Base-by-base conservation (phyloP, 1,140 invertebrate genomes). In the Caenorhabditis briggsae region DNA sequence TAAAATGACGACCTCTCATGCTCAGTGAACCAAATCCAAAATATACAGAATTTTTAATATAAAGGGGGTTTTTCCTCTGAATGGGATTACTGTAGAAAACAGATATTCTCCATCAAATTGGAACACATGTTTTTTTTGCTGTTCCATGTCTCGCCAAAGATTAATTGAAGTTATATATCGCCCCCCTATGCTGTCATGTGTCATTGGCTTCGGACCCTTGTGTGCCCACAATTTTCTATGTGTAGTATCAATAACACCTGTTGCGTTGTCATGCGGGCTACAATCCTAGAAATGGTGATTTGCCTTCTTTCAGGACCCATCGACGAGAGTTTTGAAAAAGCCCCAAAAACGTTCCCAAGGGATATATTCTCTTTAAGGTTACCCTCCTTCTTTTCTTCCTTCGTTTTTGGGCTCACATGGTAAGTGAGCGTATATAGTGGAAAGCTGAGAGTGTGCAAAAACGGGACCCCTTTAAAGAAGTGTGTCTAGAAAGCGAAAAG, bases 161-260 rank as follows among this genome's bases (percentile, higher is more conserved):
- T 78, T 78, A 78, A 78, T 78, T 78, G 70, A 78, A 78, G 70
- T 78, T 78, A 78, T 78, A 78, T 78, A 78, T 78, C 70, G 11
- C 46, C 43, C 11, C 41, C 43, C 41, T 25, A 5, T 46, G 11
- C 53, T 46, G 70, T 78, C 70, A 78, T 78, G 70, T 78, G 70
- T 78, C 46, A n/a, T n/a, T n/a, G n/a, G 50, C 70, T n/a, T n/a
- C 33, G 33, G n/a, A 78, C 48, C 50, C 43, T 50, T 70, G 64
- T 46, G 64, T 41, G 41, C 64, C 46, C 70, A 53, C 70, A 23
- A 50, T 78, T 78, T 50, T 20, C 18, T 6, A 78, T 2, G 43
- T 23, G 70, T 50, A 46, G 64, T 48, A 78, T 78, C 70, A 50
- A 78, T 78, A 78, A 53, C 70, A 78, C 70, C 43, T 78, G 70